A percentile compares a stretch with the other conserved stretches of the same genome.
These are phyloP conservation scores for Epistrophella euchroma DNA, from an alignment of 2,888 invertebrate species.

Conservation along the genomic window DNA sequence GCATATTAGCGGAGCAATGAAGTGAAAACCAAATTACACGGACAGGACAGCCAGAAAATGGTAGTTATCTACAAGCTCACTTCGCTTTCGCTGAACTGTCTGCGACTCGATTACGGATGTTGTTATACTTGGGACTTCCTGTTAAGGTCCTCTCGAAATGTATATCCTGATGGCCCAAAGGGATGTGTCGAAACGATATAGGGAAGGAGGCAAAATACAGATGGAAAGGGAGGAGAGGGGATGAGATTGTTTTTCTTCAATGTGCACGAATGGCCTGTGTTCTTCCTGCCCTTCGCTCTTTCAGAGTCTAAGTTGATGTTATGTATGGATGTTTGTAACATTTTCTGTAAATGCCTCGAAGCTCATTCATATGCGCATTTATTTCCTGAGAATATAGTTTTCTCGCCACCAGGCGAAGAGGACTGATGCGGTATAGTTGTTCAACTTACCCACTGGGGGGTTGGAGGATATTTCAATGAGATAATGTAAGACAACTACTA, in stretches of 20 bases:
- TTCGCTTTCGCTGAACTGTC: slow-evolving; percentile 40
- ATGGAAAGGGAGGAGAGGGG: background rate
- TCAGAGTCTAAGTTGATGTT: background rate
- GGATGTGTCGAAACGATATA: background rate
- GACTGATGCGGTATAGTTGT: slow-evolving; percentile 30
- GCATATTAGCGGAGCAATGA: slow-evolving; percentile 65
- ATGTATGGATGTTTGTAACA: background rate
- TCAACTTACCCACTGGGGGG: background rate
- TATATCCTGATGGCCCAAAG: slow-evolving; percentile 39
- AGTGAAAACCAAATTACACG: slow-evolving; percentile 64
- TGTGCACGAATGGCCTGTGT: slow-evolving; percentile 36
- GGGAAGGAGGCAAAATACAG: too few relatives aligned
- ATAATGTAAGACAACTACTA: slow-evolving; percentile 9
- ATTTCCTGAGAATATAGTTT: slow-evolving; percentile 48
- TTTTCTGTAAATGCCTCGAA: slow-evolving; percentile 28
- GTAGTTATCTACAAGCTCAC: slow-evolving; percentile 41
- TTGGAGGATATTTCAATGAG: slow-evolving; percentile 8
- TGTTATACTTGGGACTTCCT: slow-evolving; percentile 46
- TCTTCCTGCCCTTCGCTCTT: slow-evolving; percentile 7
- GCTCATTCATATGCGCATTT: slow-evolving; percentile 63
- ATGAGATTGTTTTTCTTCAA: slow-evolving; percentile 31
- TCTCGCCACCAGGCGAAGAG: slow-evolving; percentile 29
- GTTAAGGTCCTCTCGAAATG: slow-evolving; percentile 40
- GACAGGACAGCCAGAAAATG: slow-evolving; percentile 48
- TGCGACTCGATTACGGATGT: slow-evolving; percentile 54